A percentile compares a stretch with the other conserved stretches of the same genome.
Evolutionary conservation across 2,888 invertebrate species (phyloP).

Genomic region (Norana najaformis): DNA sequence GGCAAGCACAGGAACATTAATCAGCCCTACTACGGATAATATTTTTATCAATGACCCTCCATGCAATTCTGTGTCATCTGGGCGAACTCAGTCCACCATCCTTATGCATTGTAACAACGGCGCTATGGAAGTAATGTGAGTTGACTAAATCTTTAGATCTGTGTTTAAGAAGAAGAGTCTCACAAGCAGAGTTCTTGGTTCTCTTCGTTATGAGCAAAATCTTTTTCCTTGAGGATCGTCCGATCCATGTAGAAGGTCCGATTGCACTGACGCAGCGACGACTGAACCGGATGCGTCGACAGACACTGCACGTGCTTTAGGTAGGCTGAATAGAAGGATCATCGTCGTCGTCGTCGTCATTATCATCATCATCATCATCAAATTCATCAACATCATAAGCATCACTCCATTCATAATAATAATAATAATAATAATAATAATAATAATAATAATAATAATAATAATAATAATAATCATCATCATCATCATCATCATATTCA

Average conservation of each 20-base stretch:
- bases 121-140: not conserved
- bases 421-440: not conserved
- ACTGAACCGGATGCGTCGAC: not conserved
- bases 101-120: no score
- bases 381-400: not conserved
- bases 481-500: slow-evolving; percentile 23
- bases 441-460: not conserved
- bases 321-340: slow-evolving; percentile 28
- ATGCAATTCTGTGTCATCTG: no score
- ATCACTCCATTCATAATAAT: slow-evolving; percentile 8
- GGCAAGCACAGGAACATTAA: no score
- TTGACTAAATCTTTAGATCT: not conserved
- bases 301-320: slow-evolving; percentile 26
- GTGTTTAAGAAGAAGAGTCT: no score
- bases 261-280: slow-evolving; percentile 28
- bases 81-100: no score
- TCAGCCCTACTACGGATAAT: no score
- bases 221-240: not conserved
- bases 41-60: no score
- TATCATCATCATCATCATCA: not conserved
- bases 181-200: slow-evolving; percentile 16
- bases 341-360: not conserved
- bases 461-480: not conserved
- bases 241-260: slow-evolving; percentile 29
- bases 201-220: not conserved